Evolutionary conservation across 2,113 vertebrate genomes (phyloP), one percentile per base, ranked within the genome.

Genomic region (Chloebia gouldiae): DNA sequence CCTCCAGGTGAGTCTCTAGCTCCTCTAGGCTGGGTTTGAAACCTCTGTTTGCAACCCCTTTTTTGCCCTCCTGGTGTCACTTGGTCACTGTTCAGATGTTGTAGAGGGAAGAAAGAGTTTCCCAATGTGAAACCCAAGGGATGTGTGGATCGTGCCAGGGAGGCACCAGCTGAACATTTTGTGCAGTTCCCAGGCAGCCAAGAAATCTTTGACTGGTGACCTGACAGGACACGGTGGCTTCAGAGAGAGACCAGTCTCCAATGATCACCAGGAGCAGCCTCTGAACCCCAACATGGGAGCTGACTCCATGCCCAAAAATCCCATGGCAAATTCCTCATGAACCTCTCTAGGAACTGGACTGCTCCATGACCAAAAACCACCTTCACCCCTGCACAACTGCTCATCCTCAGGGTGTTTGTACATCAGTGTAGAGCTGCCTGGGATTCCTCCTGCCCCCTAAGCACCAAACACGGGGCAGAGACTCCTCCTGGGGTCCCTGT

Each of bases 161-260:
- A 80, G 47, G 61, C 66, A 90, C 35, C 56, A 82, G 63, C 44
- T 53, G 69, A 84, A 25, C 42, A 15, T 70, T 64, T 57, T 70
- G 37, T 69, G 51, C 51, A 24, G 47, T 44, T 84, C 42, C n/a
- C 25, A 37, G 65, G 51, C 37, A 40, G 28, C 56, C 63, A 28
- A 30, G 8, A n/a, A 71, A 47, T 61, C 40, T 86, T 17, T 45
- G 57, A 18, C 15, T 53, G 56, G 17, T 66, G 86, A 51, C 3
- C 1, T 27, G 77, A 42, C 23, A 90, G 60, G 44, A 47, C 69
- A 39, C 0, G 0, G 59, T 39, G 49, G 27, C 45, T 80, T 47
- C 75, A 47, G 47, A 70, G 65, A 20, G 47, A 70, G 7, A 6
- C 31, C 17, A 5, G 35, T n/a, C 73, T 86, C 69, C 59, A 73